Base-by-base conservation (phyloP, 37 sponge, comb jelly and placozoan genomes). In the Geodia barretti region DNA sequence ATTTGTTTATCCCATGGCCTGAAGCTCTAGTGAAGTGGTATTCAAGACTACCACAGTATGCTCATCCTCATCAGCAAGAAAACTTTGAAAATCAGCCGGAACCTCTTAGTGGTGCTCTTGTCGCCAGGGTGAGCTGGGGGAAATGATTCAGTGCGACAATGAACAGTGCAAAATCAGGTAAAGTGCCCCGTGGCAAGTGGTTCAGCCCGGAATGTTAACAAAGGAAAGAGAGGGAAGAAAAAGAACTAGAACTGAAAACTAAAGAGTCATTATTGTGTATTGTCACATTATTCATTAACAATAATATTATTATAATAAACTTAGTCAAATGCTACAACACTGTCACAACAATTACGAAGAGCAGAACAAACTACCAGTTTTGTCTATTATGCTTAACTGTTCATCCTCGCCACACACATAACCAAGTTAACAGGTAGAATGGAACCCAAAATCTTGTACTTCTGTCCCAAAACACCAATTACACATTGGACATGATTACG, bases 21-120 rank as follows among this genome's bases (percentile, higher is more conserved):
- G 86, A 86, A 54, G 25, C 78, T 29, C 47, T 86, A 30, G 86
- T 65, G 30, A 79, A 78, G 64, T 86, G 64, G 65, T 86, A 63
- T 60, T 41, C 79, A 17, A 47, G 54, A 47, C 54, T 47, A 47
- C 54, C 54, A 47, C 54, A 47, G 14, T 47, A 47, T 47, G 14
- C 11, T 47, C 11, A 47, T 47, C 54, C 7, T 14, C 54, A 17
- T 47, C 11, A 47, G 54, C 7, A 7, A 17, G 54, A 47, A 47
- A 17, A 7, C 14, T 7, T 17, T 47, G 11, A 47, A 19, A 26
- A 58, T n/a, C 54, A 47, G 54, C 14, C 11, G 11, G 14, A 14
- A 47, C 11, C 7, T 7, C 7, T 47, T 7, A 47, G 23, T 73
- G 36, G 39, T 73, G 74, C 58, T 73, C 21, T 30, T 68, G 69